Conservation (phyloP, 2,797 vertebrate genomes). For the Vultur gryphus region DNA sequence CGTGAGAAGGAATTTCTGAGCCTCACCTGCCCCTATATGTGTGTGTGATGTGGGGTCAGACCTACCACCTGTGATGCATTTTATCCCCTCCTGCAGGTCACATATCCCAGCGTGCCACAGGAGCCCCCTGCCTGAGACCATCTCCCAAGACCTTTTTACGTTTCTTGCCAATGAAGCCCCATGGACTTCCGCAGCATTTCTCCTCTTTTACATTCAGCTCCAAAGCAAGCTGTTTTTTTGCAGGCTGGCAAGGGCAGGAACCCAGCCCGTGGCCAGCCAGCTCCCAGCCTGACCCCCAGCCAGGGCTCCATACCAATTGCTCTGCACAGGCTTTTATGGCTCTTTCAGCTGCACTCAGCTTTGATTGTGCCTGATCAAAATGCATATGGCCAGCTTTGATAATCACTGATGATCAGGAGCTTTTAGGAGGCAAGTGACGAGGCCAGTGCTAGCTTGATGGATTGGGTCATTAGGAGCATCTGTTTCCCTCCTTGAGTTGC, state of each 20-base stretch:
- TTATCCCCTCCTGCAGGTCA: neutral
- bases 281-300: conserved; percentile 18
- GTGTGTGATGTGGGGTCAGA: neutral
- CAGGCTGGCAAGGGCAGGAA: neutral
- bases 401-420: conserved; percentile 52
- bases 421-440: conserved; percentile 45
- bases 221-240: neutral
- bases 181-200: accelerated
- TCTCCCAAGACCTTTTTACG: neutral
- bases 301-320: conserved; percentile 16
- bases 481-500: conserved; percentile 7
- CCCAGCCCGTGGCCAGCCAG: neutral
- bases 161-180: neutral
- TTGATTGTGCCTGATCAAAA: conserved; percentile 60
- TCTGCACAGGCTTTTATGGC: conserved; percentile 37
- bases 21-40: neutral
- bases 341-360: conserved; percentile 47
- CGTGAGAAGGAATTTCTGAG: neutral
- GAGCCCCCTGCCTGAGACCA: accelerated
- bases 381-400: conserved; percentile 34
- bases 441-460: conserved; percentile 7
- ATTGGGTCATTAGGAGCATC: conserved; percentile 36
- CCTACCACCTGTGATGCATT: neutral
- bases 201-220: conserved; percentile 4
- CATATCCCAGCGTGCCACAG: accelerated